Evolutionary conservation across 2,113 vertebrate species (phyloP), one percentile per base, ranked within the genome.

Genomic region (Gobius niger): DNA sequence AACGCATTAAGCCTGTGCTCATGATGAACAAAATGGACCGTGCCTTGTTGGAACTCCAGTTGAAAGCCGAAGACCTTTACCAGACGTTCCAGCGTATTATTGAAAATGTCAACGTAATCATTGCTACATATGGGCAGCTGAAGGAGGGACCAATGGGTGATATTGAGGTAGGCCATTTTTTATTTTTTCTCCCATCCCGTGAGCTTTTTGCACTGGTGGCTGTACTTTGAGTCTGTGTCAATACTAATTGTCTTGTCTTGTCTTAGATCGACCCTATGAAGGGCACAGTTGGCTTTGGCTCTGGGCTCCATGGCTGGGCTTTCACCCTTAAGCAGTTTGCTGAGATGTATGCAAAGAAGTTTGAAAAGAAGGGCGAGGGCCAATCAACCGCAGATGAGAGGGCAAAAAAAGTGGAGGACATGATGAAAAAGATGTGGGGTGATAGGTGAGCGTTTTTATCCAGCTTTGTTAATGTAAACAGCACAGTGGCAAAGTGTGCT

Each of bases 11-110:
- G 73, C 96, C 97, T 0, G 96, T 99, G 8, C 91, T 99, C 77
- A 99, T 99, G 98, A 99, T 99, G 96, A 98, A 98, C 88, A 98
- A 99, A 86, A 99, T 99, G 97, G 97, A 99, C 91, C 92, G 95
- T 2, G 97, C 97, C 0, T 88, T 99, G 85, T 83, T 99, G 40
- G 97, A 99, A 89, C 89, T 99, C 88, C 98, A 99, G 90, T 92
- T 99, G 82, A 92, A 93, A 1, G 91, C 96, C 0, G 97, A 99
- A 65, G 95, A 95, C 66, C 93, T 99, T 10, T 99, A 94, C 90
- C 94, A 96, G 85, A 97, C 96, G 13, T 99, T 99, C 93, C 98
- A 99, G 92, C 94, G 95, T 77, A 99, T 99, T 0, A 94, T 99
- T 84, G 97, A 99, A 83, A 95, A 94, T 0, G 95, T 98, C 71